Base-by-base conservation (phyloP, 2,888 invertebrate genomes). In the Pterobdella sp. region DNA sequence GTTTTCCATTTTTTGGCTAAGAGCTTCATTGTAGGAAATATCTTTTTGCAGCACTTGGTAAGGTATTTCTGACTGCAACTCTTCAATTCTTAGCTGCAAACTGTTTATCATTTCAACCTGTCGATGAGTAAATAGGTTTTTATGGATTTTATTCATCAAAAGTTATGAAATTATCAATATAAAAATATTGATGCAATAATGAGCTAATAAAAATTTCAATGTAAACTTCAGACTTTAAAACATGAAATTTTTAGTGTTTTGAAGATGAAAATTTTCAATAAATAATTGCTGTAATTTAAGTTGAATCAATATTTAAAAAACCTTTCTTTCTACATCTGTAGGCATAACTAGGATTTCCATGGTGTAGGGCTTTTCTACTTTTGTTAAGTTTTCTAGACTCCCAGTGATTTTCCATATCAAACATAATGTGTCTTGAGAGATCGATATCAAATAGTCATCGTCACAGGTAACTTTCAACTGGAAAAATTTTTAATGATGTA, bases 51-150 rank as follows among this genome's bases (percentile, higher is more conserved):
- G 87, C 78, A 91, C 86, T 82, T 93, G 91, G 81, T 93, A 93
- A 0, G 90, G 88, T 80, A 92, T 91, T 82, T 94, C 94, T 18
- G 91, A 90, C 81, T 92, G 90, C 78, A 93, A 85, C 82, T 95
- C 93, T 77, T 89, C 89, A 81, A 93, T 88, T 67, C 92, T 87
- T 34, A 89, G 87, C 77, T 88, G 88, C 34, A 90, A 82, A 75
- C 89, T 89, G 49, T 84, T 83, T 74, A 90, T 90, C 75, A 86
- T 86, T 1, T 87, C 77, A 75, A 84, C 85, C 82, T 83, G 74
- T 26, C 64, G 35, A 29, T 10, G 72, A 32, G 2, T 31, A 14
- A 14, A n/a, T 29, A 31, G 32, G 36, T 67, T 4, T 10, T 63
- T 66, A 32, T 34, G n/a, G 1, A 65, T 65, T 26, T 26, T 65